These are phyloP conservation scores for Muntiacus reevesi DNA, from an alignment of 2,113 vertebrate species.

Conservation along the genomic window DNA sequence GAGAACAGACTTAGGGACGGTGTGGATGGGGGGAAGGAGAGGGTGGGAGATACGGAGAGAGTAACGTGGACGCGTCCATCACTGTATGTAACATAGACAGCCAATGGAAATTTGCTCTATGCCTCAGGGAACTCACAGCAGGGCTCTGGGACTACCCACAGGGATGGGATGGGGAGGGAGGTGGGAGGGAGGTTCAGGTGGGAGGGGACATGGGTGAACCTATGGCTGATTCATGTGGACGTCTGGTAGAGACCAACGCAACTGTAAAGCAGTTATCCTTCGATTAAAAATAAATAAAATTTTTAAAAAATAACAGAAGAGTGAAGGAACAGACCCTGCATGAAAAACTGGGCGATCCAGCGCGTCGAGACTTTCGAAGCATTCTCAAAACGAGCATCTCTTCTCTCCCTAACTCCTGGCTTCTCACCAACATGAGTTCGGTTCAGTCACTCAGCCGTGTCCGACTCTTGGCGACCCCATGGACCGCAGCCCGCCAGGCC, in stretches of 20 bases:
- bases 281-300: not conserved
- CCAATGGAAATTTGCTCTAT: not conserved
- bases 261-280: not conserved
- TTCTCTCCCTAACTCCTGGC: rapidly evolving
- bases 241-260: not conserved
- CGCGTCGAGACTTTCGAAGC: conserved; percentile 67
- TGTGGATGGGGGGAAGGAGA: not conserved
- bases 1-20: not conserved
- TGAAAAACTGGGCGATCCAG: conserved; percentile 87
- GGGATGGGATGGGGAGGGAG: not conserved
- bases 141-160: not conserved
- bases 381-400: rapidly evolving
- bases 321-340: conserved; percentile 92
- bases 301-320: not conserved
- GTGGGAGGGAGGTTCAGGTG: not conserved
- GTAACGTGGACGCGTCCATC: not conserved
- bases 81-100: not conserved
- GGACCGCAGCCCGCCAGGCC: not conserved
- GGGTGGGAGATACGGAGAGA: not conserved
- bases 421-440: not conserved
- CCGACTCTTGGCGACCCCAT: not conserved
- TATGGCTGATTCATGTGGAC: not conserved
- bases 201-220: not conserved
- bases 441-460: not conserved
- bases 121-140: not conserved